Evolutionary conservation across 1,140 invertebrate genomes (phyloP).

Genomic region (Vanessa tameamea): DNA sequence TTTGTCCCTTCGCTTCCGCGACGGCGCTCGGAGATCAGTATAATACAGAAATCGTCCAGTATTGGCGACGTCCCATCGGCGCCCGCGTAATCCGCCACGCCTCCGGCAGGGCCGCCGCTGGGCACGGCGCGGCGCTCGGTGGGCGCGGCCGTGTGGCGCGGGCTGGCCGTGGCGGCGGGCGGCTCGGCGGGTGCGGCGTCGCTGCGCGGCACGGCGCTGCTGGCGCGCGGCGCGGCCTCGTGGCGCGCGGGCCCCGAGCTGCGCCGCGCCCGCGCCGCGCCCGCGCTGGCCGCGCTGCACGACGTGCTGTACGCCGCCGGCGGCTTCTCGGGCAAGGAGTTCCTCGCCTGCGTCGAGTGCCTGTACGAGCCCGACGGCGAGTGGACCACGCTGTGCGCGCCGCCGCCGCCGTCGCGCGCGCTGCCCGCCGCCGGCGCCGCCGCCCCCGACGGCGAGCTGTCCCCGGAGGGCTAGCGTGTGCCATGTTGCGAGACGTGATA

Average conservation of each 20-base stretch:
- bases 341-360: slow-evolving; percentile 92
- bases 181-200: slow-evolving; percentile 36
- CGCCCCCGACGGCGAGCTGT: slow-evolving; percentile 13
- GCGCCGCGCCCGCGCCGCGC: slow-evolving; percentile 80
- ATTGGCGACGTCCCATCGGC: too few relatives aligned
- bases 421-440: slow-evolving; percentile 5
- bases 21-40: neutral
- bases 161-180: slow-evolving; percentile 58
- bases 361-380: slow-evolving; percentile 86
- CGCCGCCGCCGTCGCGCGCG: slow-evolving; percentile 45
- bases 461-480: neutral
- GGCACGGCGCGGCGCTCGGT: slow-evolving; percentile 86
- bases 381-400: slow-evolving; percentile 85
- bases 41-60: too few relatives aligned
- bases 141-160: slow-evolving; percentile 85
- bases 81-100: slow-evolving; percentile 17
- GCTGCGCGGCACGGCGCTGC: slow-evolving; percentile 34
- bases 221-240: slow-evolving; percentile 29
- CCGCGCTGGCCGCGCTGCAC: slow-evolving; percentile 83
- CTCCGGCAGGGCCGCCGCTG: slow-evolving; percentile 72
- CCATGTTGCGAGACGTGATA: neutral
- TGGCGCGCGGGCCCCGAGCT: slow-evolving; percentile 83
- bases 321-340: slow-evolving; percentile 81
- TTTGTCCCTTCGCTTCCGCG: neutral
- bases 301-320: slow-evolving; percentile 89